phyloP scores from a whole-genome alignment of 1,140 invertebrate species.

The Polypedilum pembai region DNA sequence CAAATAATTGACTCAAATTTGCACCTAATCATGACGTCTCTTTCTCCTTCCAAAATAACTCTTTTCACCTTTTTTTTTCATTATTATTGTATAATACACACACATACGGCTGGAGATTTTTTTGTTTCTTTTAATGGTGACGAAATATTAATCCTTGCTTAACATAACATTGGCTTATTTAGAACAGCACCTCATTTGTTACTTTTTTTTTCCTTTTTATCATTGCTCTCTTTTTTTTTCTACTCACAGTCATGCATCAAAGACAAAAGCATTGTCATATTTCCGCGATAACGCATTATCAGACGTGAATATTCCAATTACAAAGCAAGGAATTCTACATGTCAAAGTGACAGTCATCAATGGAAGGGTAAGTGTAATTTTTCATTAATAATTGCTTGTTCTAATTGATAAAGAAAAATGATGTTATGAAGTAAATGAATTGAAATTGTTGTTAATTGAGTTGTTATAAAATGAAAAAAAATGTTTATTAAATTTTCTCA shows the following conservation, averaged over 20 bases:
- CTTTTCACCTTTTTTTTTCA: not conserved
- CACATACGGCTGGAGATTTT: no score
- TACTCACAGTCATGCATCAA: constrained; percentile 27
- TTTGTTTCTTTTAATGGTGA: no score
- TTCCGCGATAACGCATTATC: not conserved
- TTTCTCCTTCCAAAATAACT: not conserved
- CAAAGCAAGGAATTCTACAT: constrained; percentile 59
- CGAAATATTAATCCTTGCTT: no score
- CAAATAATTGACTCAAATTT: constrained; percentile 14
- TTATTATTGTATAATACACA: not conserved
- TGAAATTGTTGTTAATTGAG: no score
- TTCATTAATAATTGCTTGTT: no score
- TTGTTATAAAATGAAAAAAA: no score
- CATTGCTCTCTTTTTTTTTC: not conserved
- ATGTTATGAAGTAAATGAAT: no score
- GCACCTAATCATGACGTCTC: not conserved
- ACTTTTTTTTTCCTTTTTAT: no score
- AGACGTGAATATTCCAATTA: constrained; percentile 29
- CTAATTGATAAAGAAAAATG: no score
- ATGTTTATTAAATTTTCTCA: no score
- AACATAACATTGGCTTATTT: no score
- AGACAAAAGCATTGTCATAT: constrained; percentile 29
- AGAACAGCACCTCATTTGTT: no score
- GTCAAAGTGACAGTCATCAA: constrained; percentile 74
- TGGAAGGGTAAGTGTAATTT: constrained; percentile 56